Conservation (phyloP, 2,888 invertebrate genomes). For the Polydrusus pterygomalis region DNA sequence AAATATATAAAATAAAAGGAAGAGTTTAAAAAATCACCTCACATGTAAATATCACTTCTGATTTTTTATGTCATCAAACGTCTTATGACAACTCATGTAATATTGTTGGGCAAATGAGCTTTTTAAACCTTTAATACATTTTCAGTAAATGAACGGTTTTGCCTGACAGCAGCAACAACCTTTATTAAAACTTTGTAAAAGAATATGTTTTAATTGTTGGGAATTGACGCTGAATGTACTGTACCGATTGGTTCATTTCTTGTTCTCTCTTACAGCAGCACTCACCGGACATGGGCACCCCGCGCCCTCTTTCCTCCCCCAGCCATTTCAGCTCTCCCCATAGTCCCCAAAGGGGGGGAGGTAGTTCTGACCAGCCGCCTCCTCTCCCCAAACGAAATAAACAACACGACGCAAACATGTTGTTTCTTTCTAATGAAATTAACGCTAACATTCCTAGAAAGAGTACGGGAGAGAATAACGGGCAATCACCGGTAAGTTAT, state of each 20-base stretch:
- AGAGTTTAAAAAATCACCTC: too few species aligned
- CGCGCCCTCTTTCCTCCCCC: slow-evolving; percentile 46
- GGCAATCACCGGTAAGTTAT: slow-evolving; percentile 13
- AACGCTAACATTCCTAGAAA: slow-evolving; percentile 42
- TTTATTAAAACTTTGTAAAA: too few species aligned
- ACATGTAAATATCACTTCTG: too few species aligned
- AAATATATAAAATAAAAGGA: too few species aligned
- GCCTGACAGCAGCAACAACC: neutral
- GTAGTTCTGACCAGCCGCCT: slow-evolving; percentile 68
- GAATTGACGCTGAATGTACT: slow-evolving; percentile 12
- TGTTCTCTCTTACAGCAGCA: slow-evolving; percentile 69
- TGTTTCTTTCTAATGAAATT: slow-evolving; percentile 54
- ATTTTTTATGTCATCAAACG: too few species aligned
- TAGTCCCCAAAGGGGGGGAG: slow-evolving; percentile 62
- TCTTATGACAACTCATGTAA: too few species aligned
- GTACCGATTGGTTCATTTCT: slow-evolving; percentile 18
- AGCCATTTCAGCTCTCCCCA: slow-evolving; percentile 54
- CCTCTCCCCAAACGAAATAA: slow-evolving; percentile 75
- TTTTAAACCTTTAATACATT: too few species aligned
- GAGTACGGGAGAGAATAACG: slow-evolving; percentile 33
- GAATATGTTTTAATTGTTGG: slow-evolving; percentile 3
- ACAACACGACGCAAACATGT: slow-evolving; percentile 41
- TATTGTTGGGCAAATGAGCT: too few species aligned
- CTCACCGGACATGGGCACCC: slow-evolving; percentile 60
- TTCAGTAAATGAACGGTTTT: too few species aligned